These are phyloP conservation scores for Xiphophorus couchianus DNA, from an alignment of 2,113 vertebrate genomes.

Conservation along the genomic window DNA sequence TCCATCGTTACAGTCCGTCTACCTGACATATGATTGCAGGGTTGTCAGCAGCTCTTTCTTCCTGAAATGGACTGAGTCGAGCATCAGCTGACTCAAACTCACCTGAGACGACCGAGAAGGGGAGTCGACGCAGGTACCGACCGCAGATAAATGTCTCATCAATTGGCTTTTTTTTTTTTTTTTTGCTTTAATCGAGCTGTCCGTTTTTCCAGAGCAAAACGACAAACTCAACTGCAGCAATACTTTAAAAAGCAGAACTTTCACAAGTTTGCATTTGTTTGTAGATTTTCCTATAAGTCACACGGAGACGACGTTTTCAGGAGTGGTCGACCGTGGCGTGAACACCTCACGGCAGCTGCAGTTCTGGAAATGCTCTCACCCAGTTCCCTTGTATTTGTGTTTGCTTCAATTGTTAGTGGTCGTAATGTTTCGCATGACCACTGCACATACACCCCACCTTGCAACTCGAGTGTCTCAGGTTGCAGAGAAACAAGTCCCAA, in stretches of 20 bases:
- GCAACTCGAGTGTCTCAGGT: too few relatives aligned
- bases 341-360: neutral
- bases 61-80: constrained; percentile 28
- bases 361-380: neutral
- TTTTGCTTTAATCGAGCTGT: neutral
- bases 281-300: neutral
- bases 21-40: neutral
- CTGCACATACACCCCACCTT: too few relatives aligned
- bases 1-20: neutral
- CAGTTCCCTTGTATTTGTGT: neutral
- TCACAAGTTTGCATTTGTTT: neutral
- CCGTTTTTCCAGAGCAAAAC: too few relatives aligned
- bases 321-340: too few relatives aligned
- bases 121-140: constrained; percentile 31
- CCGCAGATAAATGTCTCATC: too few relatives aligned
- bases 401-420: neutral
- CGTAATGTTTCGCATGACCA: too few relatives aligned
- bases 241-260: neutral
- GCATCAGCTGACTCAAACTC: constrained; percentile 25
- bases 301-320: neutral
- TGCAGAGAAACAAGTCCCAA: neutral
- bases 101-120: constrained; percentile 7
- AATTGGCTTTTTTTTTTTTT: too few relatives aligned
- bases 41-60: constrained; percentile 1
- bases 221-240: neutral